Conservation (phyloP, 1,140 invertebrate species). For the Periplaneta americana region DNA sequence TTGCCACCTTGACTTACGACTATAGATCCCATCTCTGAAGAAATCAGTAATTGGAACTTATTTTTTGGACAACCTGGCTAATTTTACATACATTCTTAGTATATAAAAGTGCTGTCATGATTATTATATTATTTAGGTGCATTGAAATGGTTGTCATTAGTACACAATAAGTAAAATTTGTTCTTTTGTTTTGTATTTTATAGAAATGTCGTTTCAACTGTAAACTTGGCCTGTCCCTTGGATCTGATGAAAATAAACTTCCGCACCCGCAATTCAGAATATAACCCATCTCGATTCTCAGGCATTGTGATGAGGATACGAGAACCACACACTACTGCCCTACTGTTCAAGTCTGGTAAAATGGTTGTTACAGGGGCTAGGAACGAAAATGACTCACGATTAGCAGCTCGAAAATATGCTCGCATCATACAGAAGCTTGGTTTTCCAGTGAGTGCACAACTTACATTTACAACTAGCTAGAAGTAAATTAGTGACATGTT, state of each 20-base stretch:
- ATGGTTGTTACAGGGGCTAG: constrained; percentile 98
- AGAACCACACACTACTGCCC: constrained; percentile 92
- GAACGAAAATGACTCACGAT: constrained; percentile 88
- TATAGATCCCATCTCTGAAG: too few relatives aligned
- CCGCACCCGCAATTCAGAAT: constrained; percentile 96
- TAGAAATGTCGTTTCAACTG: constrained; percentile 93
- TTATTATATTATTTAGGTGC: too few relatives aligned
- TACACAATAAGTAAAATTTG: background rate
- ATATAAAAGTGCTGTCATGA: too few relatives aligned
- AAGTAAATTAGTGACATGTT: too few relatives aligned
- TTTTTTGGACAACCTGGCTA: too few relatives aligned
- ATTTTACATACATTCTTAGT: too few relatives aligned
- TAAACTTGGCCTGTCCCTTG: constrained; percentile 82
- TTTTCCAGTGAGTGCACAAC: constrained; percentile 73
- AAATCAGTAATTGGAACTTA: too few relatives aligned
- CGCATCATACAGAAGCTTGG: constrained; percentile 97
- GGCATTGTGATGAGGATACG: constrained; percentile 98
- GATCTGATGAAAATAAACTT: constrained; percentile 90
- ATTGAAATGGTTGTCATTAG: too few relatives aligned
- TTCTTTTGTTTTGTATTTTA: constrained; percentile 25
- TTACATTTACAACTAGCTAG: too few relatives aligned
- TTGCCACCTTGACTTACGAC: too few relatives aligned
- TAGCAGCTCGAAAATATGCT: constrained; percentile 96
- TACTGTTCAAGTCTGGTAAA: constrained; percentile 98
- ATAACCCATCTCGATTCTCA: constrained; percentile 96